Percentiles rank a stretch among this genome's conserved stretches.
Conservation (phyloP, 1,140 invertebrate species). For the Drosophila sechellia region DNA sequence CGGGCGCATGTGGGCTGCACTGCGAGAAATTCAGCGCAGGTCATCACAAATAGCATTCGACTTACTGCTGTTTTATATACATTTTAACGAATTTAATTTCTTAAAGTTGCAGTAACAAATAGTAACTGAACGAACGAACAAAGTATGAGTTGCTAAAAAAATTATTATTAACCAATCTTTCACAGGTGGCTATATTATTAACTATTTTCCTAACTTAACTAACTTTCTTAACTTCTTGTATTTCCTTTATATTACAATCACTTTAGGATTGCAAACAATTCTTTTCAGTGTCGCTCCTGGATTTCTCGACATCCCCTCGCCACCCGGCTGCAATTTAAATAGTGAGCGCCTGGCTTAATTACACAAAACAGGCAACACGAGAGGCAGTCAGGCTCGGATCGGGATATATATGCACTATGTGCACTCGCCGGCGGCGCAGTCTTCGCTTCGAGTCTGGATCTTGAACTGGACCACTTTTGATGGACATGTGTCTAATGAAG, state of each 20-base stretch:
- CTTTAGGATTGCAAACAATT: not conserved
- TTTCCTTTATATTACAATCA: too few relatives aligned
- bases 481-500: conserved; percentile 79
- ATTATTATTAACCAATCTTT: too few relatives aligned
- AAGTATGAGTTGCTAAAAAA: too few relatives aligned
- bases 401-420: not conserved
- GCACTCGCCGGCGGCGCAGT: conserved; percentile 48
- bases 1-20: conserved; percentile 40
- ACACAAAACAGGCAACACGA: conserved; percentile 66
- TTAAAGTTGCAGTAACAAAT: too few relatives aligned
- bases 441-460: conserved; percentile 31
- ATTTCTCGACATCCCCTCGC: conserved; percentile 2
- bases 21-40: not conserved
- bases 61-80: too few relatives aligned
- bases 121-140: too few relatives aligned
- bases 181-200: too few relatives aligned
- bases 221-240: too few relatives aligned
- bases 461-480: conserved; percentile 45
- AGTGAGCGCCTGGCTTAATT: conserved; percentile 80
- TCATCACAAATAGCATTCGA: too few relatives aligned
- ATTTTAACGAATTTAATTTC: too few relatives aligned
- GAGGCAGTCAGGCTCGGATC: conserved; percentile 12
- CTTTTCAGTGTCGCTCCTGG: not conserved
- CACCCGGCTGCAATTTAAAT: conserved; percentile 70
- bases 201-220: too few relatives aligned